A percentile compares a stretch with the other conserved stretches of the same genome.
Conservation (phyloP, 2,888 invertebrate species). For the Alloplasta piceator region DNA sequence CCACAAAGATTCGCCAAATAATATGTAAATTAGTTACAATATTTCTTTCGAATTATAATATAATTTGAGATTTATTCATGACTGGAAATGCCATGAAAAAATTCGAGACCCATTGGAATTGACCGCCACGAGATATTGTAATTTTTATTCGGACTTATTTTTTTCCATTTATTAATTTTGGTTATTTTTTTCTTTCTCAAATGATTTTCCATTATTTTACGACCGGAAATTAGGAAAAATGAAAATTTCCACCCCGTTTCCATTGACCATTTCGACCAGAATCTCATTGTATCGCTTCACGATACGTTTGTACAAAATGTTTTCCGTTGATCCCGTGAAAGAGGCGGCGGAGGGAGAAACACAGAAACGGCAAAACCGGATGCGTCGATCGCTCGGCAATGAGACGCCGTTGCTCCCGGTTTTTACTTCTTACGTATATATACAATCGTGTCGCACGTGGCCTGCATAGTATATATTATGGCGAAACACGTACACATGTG, state of each 20-base stretch:
- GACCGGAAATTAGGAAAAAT: background rate
- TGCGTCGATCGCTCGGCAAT: slow-evolving; percentile 62
- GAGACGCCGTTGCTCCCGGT: slow-evolving; percentile 48
- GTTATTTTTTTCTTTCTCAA: background rate
- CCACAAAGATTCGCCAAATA: too few relatives aligned
- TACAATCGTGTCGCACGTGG: slow-evolving; percentile 62
- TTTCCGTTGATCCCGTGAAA: slow-evolving; percentile 31
- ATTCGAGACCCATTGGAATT: too few relatives aligned
- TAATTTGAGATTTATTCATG: too few relatives aligned
- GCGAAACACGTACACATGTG: slow-evolving; percentile 12
- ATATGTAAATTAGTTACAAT: too few relatives aligned
- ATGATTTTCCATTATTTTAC: background rate
- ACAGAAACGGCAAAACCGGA: slow-evolving; percentile 64
- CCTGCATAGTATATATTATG: slow-evolving; percentile 46
- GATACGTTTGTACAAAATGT: slow-evolving; percentile 54
- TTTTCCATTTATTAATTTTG: too few relatives aligned
- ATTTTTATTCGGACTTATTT: too few relatives aligned
- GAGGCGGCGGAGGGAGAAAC: too few relatives aligned
- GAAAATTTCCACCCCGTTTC: background rate
- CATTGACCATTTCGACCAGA: background rate
- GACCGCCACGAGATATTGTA: too few relatives aligned
- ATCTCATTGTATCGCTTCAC: background rate
- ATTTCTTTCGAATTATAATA: too few relatives aligned
- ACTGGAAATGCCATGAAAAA: too few relatives aligned
- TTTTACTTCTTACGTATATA: slow-evolving; percentile 39